Base-by-base conservation (phyloP, 92 coral and sea anemone species). In the Porites evermanni region DNA sequence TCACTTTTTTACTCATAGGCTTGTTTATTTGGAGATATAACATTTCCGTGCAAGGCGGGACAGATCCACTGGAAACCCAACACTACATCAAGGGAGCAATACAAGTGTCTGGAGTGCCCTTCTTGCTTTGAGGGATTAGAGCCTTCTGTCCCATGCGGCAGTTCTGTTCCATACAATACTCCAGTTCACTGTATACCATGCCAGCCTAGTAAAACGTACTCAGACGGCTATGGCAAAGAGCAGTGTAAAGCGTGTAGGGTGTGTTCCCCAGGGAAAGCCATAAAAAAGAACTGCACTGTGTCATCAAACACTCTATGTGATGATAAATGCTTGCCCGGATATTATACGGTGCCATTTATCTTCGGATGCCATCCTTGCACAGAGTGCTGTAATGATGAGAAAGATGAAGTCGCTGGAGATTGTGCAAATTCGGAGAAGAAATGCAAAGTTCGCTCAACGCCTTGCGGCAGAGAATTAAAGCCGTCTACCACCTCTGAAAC, bases 81-180 rank as follows among this genome's bases (percentile, higher is more conserved):
- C 67, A 10, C 13, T 2, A 20, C 71, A 58, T 72, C 58, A 20
- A 80, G 85, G 1, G 38, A 66, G 61, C 23, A 71, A 58, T 54
- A 51, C 13, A 71, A 50, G 12, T 89, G 92, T 61, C 54, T 72
- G 20, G 89, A 79, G 51, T 89, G 92, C 52, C 86, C 89, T 4
- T 77, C 78, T 16, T 87, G 91, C 65, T 87, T 75, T 47, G 84
- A 75, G 61, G 91, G 91, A n/a, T 68, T 75, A 26, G 74, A 87
- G 75, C 86, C 77, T 56, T 69, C 94, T 6, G 84, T 91, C 6
- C 87, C 94, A 12, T 91, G 94, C 14, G 79, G 84, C 7, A 87
- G 82, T 17, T 69, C 77, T 67, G 94, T 81, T 6, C n/a, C 61
- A 4, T 70, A 64, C 61, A 86, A 87, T 8, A 79, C 91, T 10